A percentile compares a stretch with the other conserved stretches of the same genome.
Conservation (phyloP, 1,140 invertebrate species). For the Arion vulgaris region DNA sequence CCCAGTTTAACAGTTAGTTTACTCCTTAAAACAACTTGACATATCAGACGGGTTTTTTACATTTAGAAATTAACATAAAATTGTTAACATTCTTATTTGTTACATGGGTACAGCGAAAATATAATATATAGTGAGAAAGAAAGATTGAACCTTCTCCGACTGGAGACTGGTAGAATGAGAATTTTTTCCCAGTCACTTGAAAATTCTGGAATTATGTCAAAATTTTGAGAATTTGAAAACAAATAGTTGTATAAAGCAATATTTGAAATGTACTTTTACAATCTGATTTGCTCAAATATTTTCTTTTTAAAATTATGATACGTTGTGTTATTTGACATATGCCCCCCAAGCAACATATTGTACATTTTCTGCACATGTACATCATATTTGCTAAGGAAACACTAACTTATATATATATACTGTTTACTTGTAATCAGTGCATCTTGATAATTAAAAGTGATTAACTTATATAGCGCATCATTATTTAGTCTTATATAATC, state of each 20-base stretch:
- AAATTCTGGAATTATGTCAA: background rate
- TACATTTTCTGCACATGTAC: conserved; percentile 2
- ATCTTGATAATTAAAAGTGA: conserved; percentile 25
- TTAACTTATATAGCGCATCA: background rate
- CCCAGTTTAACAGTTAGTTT: background rate
- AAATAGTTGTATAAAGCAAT: conserved; percentile 20
- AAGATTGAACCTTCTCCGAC: background rate
- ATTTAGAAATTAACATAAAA: background rate
- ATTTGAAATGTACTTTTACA: conserved; percentile 14
- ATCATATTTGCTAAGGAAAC: background rate
- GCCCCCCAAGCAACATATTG: background rate
- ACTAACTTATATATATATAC: background rate
- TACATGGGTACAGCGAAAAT: background rate
- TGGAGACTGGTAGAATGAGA: background rate
- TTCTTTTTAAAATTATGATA: conserved; percentile 6
- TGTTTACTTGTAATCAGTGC: conserved; percentile 8
- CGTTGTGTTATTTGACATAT: background rate
- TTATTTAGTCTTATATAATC: conserved; percentile 30
- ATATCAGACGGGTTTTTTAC: conserved; percentile 17
- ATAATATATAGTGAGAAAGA: background rate
- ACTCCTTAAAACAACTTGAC: background rate
- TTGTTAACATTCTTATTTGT: background rate
- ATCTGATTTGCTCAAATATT: conserved; percentile 32
- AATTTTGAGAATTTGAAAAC: background rate
- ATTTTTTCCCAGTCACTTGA: background rate